These are phyloP conservation scores for Cheilosia grossa DNA, from an alignment of 2,888 invertebrate species.

Conservation along the genomic window DNA sequence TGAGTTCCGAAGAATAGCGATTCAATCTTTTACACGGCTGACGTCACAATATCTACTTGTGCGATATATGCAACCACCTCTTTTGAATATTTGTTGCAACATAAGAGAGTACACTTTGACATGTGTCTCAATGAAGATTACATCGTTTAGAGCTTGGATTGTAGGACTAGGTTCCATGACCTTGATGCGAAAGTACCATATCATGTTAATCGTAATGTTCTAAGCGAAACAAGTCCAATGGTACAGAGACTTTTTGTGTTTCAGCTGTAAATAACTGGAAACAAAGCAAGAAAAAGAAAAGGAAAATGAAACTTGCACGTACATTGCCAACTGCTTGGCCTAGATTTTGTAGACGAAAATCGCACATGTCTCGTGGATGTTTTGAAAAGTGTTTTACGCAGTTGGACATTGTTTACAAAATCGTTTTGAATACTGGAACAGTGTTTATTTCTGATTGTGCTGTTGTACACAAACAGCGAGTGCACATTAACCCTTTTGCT, in stretches of 20 bases:
- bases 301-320: conserved; percentile 6
- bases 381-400: conserved; percentile 27
- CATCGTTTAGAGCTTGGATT: conserved; percentile 53
- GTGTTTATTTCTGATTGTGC: background rate
- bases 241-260: background rate
- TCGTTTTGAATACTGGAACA: background rate
- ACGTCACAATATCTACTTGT: background rate
- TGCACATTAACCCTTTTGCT: too few relatives aligned
- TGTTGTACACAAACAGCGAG: background rate
- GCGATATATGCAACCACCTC: conserved; percentile 8
- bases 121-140: conserved; percentile 25
- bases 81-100: conserved; percentile 30
- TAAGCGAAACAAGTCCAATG: background rate
- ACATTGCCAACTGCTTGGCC: conserved; percentile 19
- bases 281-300: background rate
- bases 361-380: conserved; percentile 9
- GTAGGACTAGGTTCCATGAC: conserved; percentile 36
- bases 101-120: conserved; percentile 18
- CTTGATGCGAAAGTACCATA: conserved; percentile 24
- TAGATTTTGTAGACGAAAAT: conserved; percentile 9
- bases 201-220: too few relatives aligned
- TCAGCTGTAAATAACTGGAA: background rate
- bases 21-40: conserved; percentile 13
- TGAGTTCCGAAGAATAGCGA: background rate
- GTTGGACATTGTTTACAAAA: conserved; percentile 25